These are phyloP conservation scores for Macrophya annulata DNA, from an alignment of 2,888 invertebrate species.

Conservation along the genomic window DNA sequence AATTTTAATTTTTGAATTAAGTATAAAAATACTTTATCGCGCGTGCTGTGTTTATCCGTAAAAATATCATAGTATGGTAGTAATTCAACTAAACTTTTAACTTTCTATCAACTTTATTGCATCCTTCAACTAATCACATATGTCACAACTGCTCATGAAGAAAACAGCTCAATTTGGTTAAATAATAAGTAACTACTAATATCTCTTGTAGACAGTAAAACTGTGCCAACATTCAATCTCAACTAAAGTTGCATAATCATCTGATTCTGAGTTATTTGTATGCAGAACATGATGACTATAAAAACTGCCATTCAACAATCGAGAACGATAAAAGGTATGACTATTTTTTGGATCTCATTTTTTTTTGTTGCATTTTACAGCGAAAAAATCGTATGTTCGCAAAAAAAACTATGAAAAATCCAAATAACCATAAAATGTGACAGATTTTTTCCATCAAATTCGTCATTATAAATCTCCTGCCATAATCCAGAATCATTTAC, in stretches of 20 bases:
- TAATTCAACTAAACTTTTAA: not conserved
- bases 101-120: not conserved
- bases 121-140: not conserved
- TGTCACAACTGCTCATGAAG: too few species aligned
- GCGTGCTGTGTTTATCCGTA: not conserved
- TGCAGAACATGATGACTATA: not conserved
- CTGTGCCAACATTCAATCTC: not conserved
- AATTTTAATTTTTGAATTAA: not conserved
- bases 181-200: conserved; percentile 1
- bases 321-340: not conserved
- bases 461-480: not conserved
- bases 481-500: not conserved
- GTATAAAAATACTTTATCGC: not conserved
- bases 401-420: not conserved
- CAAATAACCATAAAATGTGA: not conserved
- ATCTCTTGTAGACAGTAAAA: not conserved
- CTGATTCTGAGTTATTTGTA: not conserved
- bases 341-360: not conserved
- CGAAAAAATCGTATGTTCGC: not conserved
- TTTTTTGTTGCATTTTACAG: not conserved
- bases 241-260: conserved; percentile 8
- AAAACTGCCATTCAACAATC: not conserved
- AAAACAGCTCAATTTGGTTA: not conserved
- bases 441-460: not conserved
- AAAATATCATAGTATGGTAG: not conserved